A percentile compares a stretch with the other conserved stretches of the same genome.
These are phyloP conservation scores for Byasa hedistus DNA, from an alignment of 2,888 invertebrate species.

Conservation along the genomic window DNA sequence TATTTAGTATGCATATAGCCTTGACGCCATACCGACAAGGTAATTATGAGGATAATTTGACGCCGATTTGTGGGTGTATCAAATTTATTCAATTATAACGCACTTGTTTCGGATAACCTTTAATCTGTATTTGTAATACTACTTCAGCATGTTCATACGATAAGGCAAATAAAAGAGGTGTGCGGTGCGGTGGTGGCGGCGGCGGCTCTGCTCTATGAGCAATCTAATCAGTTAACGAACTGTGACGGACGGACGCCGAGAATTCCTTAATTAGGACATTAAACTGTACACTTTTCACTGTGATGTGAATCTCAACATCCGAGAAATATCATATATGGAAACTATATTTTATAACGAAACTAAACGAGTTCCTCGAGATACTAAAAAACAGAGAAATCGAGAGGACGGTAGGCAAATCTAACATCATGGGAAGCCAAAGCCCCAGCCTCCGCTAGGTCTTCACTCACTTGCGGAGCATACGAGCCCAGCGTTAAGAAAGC, in stretches of 20 bases:
- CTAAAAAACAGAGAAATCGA: no score
- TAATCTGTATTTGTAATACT: constrained; percentile 24
- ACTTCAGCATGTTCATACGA: constrained; percentile 22
- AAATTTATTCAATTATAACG: constrained; percentile 27
- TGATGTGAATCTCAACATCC: constrained; percentile 31
- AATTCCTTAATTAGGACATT: constrained; percentile 54
- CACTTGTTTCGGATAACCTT: constrained; percentile 7
- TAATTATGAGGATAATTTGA: constrained; percentile 10
- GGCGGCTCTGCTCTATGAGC: constrained; percentile 37
- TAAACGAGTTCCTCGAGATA: constrained; percentile 19
- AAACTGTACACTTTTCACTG: constrained; percentile 37
- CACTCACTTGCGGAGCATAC: no score
- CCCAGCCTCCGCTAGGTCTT: no score
- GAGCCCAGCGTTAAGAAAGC: no score
- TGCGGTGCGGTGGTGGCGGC: constrained; percentile 1
- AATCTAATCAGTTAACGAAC: constrained; percentile 51
- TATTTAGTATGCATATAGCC: background rate
- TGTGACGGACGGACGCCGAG: constrained; percentile 46
- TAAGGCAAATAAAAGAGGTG: constrained; percentile 28
- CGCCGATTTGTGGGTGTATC: constrained; percentile 15
- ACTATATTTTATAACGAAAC: background rate
- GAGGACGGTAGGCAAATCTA: no score
- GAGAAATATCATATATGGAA: constrained; percentile 4
- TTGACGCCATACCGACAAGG: background rate
- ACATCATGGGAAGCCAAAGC: no score